phyloP scores from a whole-genome alignment of 2,113 vertebrate genomes.

The Phodopus roborovskii region DNA sequence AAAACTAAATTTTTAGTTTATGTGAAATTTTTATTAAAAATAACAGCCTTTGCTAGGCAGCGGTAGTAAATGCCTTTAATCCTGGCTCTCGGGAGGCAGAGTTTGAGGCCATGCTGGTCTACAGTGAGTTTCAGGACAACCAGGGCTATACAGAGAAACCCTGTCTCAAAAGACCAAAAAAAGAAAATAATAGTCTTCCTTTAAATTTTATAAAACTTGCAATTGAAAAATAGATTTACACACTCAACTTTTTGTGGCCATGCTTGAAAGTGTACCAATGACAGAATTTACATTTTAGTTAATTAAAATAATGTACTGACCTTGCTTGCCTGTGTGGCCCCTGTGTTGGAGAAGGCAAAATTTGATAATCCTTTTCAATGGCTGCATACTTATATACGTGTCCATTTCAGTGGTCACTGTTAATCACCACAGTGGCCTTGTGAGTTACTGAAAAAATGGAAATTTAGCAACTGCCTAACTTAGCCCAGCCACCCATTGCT shows the following conservation, averaged over 20 bases:
- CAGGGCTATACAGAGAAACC: neutral
- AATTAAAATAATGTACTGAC: neutral
- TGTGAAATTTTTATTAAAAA: conserved; percentile 10
- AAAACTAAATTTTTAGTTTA: neutral
- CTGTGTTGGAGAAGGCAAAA: neutral
- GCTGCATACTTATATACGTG: neutral
- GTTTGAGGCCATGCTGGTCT: neutral
- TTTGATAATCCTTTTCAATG: neutral
- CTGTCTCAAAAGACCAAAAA: neutral
- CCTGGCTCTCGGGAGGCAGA: too few species aligned
- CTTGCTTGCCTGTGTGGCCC: neutral
- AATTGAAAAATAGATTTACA: neutral
- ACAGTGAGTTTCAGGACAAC: neutral
- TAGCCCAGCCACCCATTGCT: neutral
- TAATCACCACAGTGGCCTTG: neutral
- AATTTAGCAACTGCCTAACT: neutral
- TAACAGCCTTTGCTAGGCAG: neutral
- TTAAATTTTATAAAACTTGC: conserved; percentile 13
- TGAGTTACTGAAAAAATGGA: neutral
- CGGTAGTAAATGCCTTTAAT: too few species aligned
- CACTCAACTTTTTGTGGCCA: neutral
- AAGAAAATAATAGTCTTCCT: neutral
- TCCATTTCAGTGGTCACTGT: neutral
- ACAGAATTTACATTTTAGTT: neutral
- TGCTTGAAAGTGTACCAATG: neutral